These are phyloP conservation scores for Rhineura floridana DNA, from an alignment of 2,113 vertebrate genomes.

Conservation along the genomic window DNA sequence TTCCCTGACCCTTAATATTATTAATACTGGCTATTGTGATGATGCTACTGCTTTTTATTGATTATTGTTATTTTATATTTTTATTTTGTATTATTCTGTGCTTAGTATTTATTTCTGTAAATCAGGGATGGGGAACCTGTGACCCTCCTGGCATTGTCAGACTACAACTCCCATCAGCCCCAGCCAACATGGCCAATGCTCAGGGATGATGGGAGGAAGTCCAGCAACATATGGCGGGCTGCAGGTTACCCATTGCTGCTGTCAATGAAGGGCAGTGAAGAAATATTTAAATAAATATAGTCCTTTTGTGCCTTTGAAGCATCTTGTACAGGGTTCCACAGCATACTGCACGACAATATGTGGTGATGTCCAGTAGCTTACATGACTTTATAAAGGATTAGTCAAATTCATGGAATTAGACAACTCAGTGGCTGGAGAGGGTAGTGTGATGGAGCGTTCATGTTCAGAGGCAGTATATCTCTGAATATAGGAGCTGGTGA, in stretches of 20 bases:
- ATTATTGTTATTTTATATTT: too few species aligned
- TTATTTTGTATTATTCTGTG: too few species aligned
- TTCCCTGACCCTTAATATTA: too few species aligned
- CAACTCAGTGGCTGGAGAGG: background rate
- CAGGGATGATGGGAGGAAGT: background rate
- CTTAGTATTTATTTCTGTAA: too few species aligned
- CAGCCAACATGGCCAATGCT: background rate
- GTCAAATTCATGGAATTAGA: background rate
- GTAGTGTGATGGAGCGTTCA: background rate
- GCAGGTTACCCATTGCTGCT: too few species aligned
- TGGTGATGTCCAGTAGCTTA: background rate
- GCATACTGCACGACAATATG: background rate
- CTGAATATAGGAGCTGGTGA: too few species aligned
- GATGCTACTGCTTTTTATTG: too few species aligned
- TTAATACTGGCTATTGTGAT: too few species aligned
- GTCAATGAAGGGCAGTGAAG: too few species aligned
- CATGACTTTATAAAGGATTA: background rate
- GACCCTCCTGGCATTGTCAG: background rate
- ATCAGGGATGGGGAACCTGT: background rate
- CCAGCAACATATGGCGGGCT: background rate
- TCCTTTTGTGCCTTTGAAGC: background rate
- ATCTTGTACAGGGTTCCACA: too few species aligned
- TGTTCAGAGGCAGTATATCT: too few species aligned
- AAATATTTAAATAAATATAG: too few species aligned
- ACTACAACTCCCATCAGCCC: background rate